A percentile compares a stretch with the other conserved stretches of the same genome.
Evolutionary conservation across 2,888 invertebrate genomes (phyloP).

Genomic region (Xylota segnis): DNA sequence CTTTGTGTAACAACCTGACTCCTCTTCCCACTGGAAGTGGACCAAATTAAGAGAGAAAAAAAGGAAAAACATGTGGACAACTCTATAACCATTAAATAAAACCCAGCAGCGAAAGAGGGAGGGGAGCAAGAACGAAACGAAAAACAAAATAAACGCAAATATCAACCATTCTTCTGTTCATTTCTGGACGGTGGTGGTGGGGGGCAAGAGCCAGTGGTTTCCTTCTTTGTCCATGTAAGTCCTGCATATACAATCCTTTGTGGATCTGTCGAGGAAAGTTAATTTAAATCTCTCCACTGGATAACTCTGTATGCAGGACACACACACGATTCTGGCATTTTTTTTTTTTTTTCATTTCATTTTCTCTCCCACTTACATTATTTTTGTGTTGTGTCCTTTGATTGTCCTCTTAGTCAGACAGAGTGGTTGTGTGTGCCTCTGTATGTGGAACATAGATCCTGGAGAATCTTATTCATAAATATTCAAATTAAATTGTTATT

Average conservation of each 20-base stretch:
- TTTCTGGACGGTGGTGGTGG: background rate
- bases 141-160: background rate
- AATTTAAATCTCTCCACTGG: slow-evolving; percentile 56
- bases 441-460: slow-evolving; percentile 23
- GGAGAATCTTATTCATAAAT: slow-evolving; percentile 64
- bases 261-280: slow-evolving; percentile 52
- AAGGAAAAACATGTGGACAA: slow-evolving; percentile 1
- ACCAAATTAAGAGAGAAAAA: slow-evolving; percentile 9
- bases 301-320: slow-evolving; percentile 14
- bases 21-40: background rate
- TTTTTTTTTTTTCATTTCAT: too few relatives aligned
- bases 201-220: background rate
- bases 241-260: slow-evolving; percentile 49
- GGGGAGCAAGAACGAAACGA: background rate
- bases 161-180: slow-evolving; percentile 1
- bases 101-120: background rate
- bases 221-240: slow-evolving; percentile 35
- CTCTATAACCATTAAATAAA: slow-evolving; percentile 1
- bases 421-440: slow-evolving; percentile 8
- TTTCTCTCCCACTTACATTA: background rate
- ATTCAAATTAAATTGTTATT: slow-evolving; percentile 76
- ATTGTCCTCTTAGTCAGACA: slow-evolving; percentile 27
- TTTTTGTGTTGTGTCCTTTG: slow-evolving; percentile 40
- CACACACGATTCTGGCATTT: background rate
- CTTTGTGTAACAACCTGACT: background rate